These are phyloP conservation scores for Poeciliopsis occidentalis DNA, from an alignment of 2,113 vertebrate genomes.

Conservation along the genomic window DNA sequence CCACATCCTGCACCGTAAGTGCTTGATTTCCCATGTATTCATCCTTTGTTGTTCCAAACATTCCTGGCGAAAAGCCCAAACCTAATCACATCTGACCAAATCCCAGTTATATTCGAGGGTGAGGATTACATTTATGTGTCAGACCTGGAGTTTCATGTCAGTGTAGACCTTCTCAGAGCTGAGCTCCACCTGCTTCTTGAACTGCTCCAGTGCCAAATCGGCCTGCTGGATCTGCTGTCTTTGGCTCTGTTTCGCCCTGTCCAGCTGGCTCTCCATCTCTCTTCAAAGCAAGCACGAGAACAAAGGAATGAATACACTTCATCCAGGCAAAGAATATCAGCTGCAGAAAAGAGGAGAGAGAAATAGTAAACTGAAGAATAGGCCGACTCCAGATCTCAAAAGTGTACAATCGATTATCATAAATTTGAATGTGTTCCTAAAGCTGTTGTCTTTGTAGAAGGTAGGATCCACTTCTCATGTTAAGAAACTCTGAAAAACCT, in stretches of 20 bases:
- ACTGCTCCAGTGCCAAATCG: slow-evolving; percentile 89
- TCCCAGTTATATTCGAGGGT: neutral
- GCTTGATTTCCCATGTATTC: neutral
- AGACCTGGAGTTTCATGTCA: slow-evolving; percentile 94
- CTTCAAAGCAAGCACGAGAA: slow-evolving; percentile 80
- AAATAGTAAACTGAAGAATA: neutral
- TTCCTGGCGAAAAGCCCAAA: too few species aligned
- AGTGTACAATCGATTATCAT: neutral
- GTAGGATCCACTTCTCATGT: neutral
- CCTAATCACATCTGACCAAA: neutral
- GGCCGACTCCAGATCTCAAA: neutral
- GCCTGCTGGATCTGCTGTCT: slow-evolving; percentile 90
- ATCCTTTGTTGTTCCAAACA: neutral
- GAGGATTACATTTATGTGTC: neutral
- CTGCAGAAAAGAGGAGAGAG: slow-evolving; percentile 6
- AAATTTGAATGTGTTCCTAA: neutral
- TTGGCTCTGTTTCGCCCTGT: slow-evolving; percentile 85
- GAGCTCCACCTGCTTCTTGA: slow-evolving; percentile 93
- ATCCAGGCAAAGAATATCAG: slow-evolving; percentile 24
- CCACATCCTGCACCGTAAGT: neutral
- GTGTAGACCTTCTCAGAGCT: slow-evolving; percentile 91
- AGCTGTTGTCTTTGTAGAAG: neutral
- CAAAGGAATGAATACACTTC: slow-evolving; percentile 1
- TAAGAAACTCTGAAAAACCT: neutral
- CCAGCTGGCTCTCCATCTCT: slow-evolving; percentile 89